Conservation (phyloP, 1,140 invertebrate species). For the Dreissena rostriformis region DNA sequence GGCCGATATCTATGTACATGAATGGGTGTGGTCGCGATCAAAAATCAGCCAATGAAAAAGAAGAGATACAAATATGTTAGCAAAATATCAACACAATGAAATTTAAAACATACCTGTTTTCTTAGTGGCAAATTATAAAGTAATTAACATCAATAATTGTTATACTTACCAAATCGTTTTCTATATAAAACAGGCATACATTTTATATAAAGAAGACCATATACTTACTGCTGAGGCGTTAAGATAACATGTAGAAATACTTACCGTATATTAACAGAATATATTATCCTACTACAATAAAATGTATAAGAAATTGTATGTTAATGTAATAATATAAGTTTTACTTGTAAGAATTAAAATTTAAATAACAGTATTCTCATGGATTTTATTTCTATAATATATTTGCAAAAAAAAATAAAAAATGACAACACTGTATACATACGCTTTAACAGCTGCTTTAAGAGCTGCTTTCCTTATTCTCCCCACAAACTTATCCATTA, state of each 20-base stretch:
- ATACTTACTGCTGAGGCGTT: not conserved
- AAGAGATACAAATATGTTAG: conserved; percentile 84
- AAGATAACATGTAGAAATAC: too few species aligned
- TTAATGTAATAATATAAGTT: too few species aligned
- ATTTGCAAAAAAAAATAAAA: too few species aligned
- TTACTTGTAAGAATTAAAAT: too few species aligned
- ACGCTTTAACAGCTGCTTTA: conserved; percentile 97
- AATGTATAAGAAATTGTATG: too few species aligned
- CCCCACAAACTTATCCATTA: conserved; percentile 98
- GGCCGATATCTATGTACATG: conserved; percentile 89
- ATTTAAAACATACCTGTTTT: not conserved
- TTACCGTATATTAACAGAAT: too few species aligned
- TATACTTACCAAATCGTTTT: conserved; percentile 36
- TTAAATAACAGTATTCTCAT: too few species aligned
- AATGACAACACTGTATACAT: conserved; percentile 84
- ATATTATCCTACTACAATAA: too few species aligned
- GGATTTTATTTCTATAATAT: too few species aligned
- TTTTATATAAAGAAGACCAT: not conserved
- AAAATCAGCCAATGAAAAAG: conserved; percentile 73
- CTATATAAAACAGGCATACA: not conserved
- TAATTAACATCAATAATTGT: not conserved
- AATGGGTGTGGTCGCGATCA: conserved; percentile 52
- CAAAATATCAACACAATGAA: conserved; percentile 45
- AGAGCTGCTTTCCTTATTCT: conserved; percentile 95
- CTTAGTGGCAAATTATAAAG: not conserved